These are phyloP conservation scores for Ptychoptera contaminata DNA, from an alignment of 2,888 invertebrate genomes.

Conservation along the genomic window DNA sequence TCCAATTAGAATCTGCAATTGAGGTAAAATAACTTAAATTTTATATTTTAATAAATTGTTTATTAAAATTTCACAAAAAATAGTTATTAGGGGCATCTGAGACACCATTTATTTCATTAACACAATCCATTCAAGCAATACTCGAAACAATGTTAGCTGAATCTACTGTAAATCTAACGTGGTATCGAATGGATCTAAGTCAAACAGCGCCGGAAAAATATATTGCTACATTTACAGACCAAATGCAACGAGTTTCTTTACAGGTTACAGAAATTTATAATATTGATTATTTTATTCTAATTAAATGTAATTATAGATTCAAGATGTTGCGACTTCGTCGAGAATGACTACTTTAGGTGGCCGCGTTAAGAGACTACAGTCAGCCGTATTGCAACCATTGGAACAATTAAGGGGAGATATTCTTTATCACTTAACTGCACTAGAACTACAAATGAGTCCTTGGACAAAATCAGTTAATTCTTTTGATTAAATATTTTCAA, in stretches of 20 bases:
- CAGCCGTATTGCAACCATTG: constrained; percentile 48
- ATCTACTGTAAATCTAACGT: constrained; percentile 28
- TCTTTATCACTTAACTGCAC: constrained; percentile 56
- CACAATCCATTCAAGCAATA: constrained; percentile 27
- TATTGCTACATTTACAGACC: constrained; percentile 31
- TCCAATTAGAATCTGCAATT: constrained; percentile 26
- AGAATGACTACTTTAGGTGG: constrained; percentile 52
- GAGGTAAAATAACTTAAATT: not conserved
- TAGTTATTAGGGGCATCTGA: constrained; percentile 22
- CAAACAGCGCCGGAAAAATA: constrained; percentile 31
- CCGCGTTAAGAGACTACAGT: constrained; percentile 45
- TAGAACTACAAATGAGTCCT: constrained; percentile 57
- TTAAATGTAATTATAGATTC: constrained; percentile 28
- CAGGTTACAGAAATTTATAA: constrained; percentile 21
- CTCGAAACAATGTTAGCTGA: constrained; percentile 29
- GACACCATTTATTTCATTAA: constrained; percentile 24
- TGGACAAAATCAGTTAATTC: constrained; percentile 41
- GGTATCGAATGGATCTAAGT: constrained; percentile 25
- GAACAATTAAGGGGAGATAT: constrained; percentile 54
- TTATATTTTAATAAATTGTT: not conserved
- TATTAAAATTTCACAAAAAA: not conserved
- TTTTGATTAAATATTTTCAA: not conserved
- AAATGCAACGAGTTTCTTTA: constrained; percentile 31
- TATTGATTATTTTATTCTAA: not conserved
- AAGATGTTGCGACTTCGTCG: constrained; percentile 52